Percentiles rank a stretch among this genome's conserved stretches.
These are phyloP conservation scores for Cerceris rybyensis DNA, from an alignment of 2,888 invertebrate species.

Conservation along the genomic window DNA sequence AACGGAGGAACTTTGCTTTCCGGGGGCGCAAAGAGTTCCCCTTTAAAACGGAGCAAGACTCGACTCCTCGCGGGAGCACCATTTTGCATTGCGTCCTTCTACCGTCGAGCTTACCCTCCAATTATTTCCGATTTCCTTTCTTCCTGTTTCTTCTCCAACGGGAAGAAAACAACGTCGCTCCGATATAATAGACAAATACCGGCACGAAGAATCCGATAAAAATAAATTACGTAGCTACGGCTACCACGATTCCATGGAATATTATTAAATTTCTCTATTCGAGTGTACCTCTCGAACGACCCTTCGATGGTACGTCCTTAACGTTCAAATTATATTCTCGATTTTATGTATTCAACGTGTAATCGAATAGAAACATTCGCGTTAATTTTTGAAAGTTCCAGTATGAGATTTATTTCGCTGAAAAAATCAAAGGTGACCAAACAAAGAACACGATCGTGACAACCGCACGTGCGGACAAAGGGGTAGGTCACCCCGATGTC, in stretches of 20 bases:
- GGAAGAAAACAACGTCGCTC: background rate
- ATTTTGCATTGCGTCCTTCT: slow-evolving; percentile 36
- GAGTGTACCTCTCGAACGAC: too few relatives aligned
- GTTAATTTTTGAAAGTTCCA: background rate
- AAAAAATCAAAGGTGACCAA: background rate
- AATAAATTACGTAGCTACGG: background rate
- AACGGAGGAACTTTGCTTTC: slow-evolving; percentile 75
- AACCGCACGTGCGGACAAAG: slow-evolving; percentile 39
- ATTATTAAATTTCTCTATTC: background rate
- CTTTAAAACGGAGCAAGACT: slow-evolving; percentile 73
- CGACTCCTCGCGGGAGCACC: slow-evolving; percentile 27
- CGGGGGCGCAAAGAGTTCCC: slow-evolving; percentile 77
- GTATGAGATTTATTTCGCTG: background rate
- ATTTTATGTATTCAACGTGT: too few relatives aligned
- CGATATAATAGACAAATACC: slow-evolving; percentile 8
- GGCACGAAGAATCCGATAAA: background rate
- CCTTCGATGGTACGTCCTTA: background rate
- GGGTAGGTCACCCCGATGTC: slow-evolving; percentile 61
- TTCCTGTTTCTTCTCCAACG: background rate
- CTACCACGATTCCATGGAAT: background rate
- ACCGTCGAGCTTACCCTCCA: slow-evolving; percentile 38
- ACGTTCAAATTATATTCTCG: too few relatives aligned
- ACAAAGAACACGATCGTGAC: slow-evolving; percentile 20
- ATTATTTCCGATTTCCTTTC: slow-evolving; percentile 46
- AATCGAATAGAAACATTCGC: too few relatives aligned